phyloP scores from a whole-genome alignment of 1,140 invertebrate genomes.

The Andrena cerasifolii region DNA sequence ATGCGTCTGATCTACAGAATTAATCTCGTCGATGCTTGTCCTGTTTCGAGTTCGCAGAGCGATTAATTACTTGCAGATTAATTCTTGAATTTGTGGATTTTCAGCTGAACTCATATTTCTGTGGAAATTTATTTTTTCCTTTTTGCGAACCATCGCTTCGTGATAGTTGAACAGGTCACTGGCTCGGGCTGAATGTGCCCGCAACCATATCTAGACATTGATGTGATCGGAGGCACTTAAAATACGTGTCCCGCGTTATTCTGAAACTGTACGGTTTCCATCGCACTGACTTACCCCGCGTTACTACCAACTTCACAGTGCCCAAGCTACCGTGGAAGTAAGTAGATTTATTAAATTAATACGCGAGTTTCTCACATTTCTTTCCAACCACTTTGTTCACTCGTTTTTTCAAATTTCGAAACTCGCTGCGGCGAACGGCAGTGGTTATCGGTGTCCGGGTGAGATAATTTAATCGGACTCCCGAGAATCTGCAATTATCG shows the following conservation, averaged over 20 bases:
- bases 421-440: no score
- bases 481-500: no score
- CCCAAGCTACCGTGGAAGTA: background rate
- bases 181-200: background rate
- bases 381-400: background rate
- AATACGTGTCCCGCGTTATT: background rate
- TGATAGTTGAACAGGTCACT: background rate
- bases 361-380: background rate
- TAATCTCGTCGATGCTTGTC: background rate
- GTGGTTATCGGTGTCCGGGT: no score
- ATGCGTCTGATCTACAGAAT: no score
- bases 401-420: background rate
- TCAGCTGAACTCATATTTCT: background rate
- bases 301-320: background rate
- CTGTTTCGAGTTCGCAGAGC: no score
- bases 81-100: background rate
- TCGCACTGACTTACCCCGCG: background rate
- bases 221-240: background rate
- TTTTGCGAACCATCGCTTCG: background rate
- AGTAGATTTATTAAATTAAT: background rate
- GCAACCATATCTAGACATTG: constrained; percentile 4
- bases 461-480: no score
- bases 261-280: background rate
- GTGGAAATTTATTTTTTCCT: no score
- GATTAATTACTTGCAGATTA: background rate